Evolutionary conservation across 2,113 vertebrate species (phyloP), one percentile per base, ranked within the genome.

Genomic region (Lucifuga dentata): DNA sequence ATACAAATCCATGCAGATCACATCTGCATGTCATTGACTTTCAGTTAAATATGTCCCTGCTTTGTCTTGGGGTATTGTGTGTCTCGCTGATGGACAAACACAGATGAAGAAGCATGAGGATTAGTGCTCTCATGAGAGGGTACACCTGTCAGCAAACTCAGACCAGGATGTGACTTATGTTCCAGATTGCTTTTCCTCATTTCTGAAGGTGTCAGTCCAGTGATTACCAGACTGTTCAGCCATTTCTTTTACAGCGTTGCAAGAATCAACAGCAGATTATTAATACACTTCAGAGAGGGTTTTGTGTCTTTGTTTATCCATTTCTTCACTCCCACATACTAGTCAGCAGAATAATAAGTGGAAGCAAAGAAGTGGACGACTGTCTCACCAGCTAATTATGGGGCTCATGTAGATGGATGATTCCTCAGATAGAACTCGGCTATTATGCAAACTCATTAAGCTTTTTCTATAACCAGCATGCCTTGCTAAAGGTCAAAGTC

Each of bases 401-500:
- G 80, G 46, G 52, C 75, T 85, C 59, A 68, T 88, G 80, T 88
- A 88, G 88, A 91, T 85, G 81, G 86, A 89, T 90, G 88, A 88
- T 86, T 87, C 83, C 85, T 86, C 74, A 83, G 76, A 86, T 84
- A 61, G 75, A 81, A 78, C 81, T 67, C 72, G 79, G 86, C 85
- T 85, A 90, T 88, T 86, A 83, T 73, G 77, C 84, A 90, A 88
- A 87, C 89, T 90, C 89, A 91, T 91, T 91, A 90, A 87, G 86
- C 63, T 73, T 70, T 73, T 73, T 71, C 68, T 65, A 75, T 75
- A 76, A 87, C 80, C 65, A 76, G 66, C 68, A 77, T 81, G 73
- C 60, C 68, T 58, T 16, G 49, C 62, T 79, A 90, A 91, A 91
- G 90, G 90, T 92, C 89, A 90, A 76, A 86, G 84, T 83, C 80